Base-by-base conservation (phyloP, 2,797 vertebrate species). In the Urocyon cinereoargenteus region DNA sequence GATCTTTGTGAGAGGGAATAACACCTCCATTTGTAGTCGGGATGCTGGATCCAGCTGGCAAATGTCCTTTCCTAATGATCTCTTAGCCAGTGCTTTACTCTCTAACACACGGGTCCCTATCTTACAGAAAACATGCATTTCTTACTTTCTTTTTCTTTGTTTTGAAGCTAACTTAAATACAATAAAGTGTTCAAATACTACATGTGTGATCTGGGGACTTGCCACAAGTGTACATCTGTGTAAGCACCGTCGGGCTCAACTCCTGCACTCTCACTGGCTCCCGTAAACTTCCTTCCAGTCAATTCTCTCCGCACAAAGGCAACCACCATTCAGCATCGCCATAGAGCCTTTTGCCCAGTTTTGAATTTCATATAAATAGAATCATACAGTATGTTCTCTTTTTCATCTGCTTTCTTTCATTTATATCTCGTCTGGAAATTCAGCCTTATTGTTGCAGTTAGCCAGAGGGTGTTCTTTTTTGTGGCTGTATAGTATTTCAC, bases 1-100 rank as follows among this genome's bases (percentile, higher is more conserved):
- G n/a, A 51, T 55, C n/a, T 11, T 62, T 3, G 3, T 0, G 10
- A 55, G 6, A 7, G 55, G 14, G 22, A n/a, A 13, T 1, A 3
- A 1, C 1, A 1, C 6, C 53, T 28, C 53, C 21, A 4, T 18
- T 15, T 13, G 22, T 6, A 4, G 6, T 13, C 0, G 15, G 59
- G 66, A 11, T 18, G 31, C 31, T 10, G n/a, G 11, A 24, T 28
- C 4, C 10, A 0, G 14, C 55, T 34, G 19, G 14, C 7, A 13
- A 70, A 28, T 40, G 16, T 22, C 24, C 14, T 22, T 57, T 40
- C 9, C 21, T 45, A 9, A 12, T 36, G 12, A 34, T 68, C 79
- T 70, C 34, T 31, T 16, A 36, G 40, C 7, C 40, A 26, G 10
- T 34, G 21, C 82, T 93, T 86, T 34, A 24, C 36, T 73, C 36